Base-by-base conservation (phyloP, 1,140 invertebrate genomes). In the Ceratina japonica region DNA sequence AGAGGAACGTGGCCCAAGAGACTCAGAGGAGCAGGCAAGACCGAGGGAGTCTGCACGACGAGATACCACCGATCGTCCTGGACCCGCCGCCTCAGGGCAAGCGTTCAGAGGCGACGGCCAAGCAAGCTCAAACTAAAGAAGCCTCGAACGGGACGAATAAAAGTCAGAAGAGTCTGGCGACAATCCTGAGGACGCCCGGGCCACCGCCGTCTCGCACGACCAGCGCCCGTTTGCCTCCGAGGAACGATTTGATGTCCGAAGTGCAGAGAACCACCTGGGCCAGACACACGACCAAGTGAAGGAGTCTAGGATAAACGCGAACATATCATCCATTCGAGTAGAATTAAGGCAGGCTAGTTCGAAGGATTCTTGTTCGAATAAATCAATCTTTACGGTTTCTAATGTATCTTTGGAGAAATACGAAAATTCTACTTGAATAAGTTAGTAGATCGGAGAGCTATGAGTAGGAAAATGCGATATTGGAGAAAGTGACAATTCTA, bases 241-340 rank as follows among this genome's bases (percentile, higher is more conserved):
- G 96, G 56, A 97, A 95, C 88, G 96, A 97, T 88, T 92, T 97
- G 82, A 96, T 97, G 95, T 95, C 94, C n/a, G 95, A 97, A 85
- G 94, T 97, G 72, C 95, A 96, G 86, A 93, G 96, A 72, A 95
- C 95, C 0, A 94, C 95, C 51, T 97, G 97, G 96, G 96, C 96
- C 0, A 93, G 97, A 85, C 97, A 97, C 87, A 97, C 97, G 1
- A 97, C 96, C 18, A 97, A 97, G 91, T 97, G 94, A 92, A n/a
- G n/a, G 10, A 59, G 64, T n/a, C 3, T 56, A 56, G 15, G 20
- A 59, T 22, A 27, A 31, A 64, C 27, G 16, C 61, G 15, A 22
- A 77, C 66, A 77, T 71, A 77, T 77, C 59, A 72, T 72, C 16
- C 37, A 44, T 24, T n/a, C 62, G 15, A 27, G 10, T 71, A 77